Conservation (phyloP, 2,888 invertebrate species). For the Agriopis aurantiaria region DNA sequence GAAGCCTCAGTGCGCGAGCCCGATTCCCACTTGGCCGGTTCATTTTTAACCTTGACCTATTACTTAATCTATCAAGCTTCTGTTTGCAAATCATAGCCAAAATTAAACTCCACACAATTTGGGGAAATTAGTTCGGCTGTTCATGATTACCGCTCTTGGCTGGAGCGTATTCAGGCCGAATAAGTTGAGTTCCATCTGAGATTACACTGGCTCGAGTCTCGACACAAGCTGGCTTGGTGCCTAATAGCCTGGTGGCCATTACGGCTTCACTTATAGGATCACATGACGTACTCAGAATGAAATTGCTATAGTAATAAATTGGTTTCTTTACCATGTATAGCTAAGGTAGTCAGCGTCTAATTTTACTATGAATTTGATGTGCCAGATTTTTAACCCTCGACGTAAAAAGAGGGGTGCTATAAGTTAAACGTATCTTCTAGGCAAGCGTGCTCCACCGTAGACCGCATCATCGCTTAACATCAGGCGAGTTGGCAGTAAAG, state of each 20-base stretch:
- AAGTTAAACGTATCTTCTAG: too few relatives aligned
- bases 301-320: not conserved
- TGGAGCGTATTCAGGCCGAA: constrained; percentile 43
- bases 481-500: too few relatives aligned
- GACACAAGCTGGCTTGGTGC: constrained; percentile 57
- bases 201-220: constrained; percentile 66
- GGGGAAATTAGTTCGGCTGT: constrained; percentile 14
- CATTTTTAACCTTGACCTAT: too few relatives aligned
- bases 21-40: too few relatives aligned
- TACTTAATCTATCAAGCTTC: too few relatives aligned
- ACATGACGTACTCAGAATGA: constrained; percentile 19
- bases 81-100: not conserved
- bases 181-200: constrained; percentile 64
- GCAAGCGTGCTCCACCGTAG: too few relatives aligned
- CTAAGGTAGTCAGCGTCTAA: too few relatives aligned
- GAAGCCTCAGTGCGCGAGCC: too few relatives aligned
- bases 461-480: too few relatives aligned
- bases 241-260: constrained; percentile 62
- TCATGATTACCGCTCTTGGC: constrained; percentile 29
- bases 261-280: constrained; percentile 50
- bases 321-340: not conserved
- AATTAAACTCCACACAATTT: not conserved
- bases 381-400: too few relatives aligned
- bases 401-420: too few relatives aligned
- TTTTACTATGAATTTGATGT: too few relatives aligned